Evolutionary conservation across 30 jellyfish, hydroid and myxozoan species (phyloP), one percentile per base, ranked within the genome.

Genomic region (Pseudorhiza aurosa): DNA sequence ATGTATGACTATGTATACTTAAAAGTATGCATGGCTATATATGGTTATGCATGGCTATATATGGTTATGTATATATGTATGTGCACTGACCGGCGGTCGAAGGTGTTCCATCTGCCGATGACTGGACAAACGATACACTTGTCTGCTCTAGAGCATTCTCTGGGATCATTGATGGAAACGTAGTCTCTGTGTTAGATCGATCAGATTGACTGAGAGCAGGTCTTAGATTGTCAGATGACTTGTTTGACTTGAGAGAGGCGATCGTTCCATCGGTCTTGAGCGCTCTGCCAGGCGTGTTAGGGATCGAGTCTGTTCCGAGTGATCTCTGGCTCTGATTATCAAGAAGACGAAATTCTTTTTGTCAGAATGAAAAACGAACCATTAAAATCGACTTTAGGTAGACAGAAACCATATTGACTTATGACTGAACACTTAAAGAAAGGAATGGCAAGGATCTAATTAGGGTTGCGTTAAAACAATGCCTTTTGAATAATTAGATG

Each of bases 251-350:
- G 24, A 72, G 46, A n/a, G 88, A 76, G 0, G 69, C 40, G 58
- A 76, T 27, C 4, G 88, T 32, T 7, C 88, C 88, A 62, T 76
- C 88, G 8, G 75, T 76, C 22, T 76, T 60, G 4, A 76, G 28
- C 22, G 75, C 64, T 33, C 47, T 58, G 1, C 60, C 28, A 0
- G 88, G 88, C 0, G 88, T 76, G 4, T 45, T 53, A 0, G 88
- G 88, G 4, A 28, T 42, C 7, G 88, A 76, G 24, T 76, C 88
- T 15, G 80, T 58, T 15, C 75, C 80, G 25, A 53, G 27, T 7
- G 76, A 47, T 17, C 62, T 29, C 28, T 76, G 88, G 51, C 88
- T 76, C 88, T 76, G 62, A 6, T 47, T 7, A n/a, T n/a, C 55
- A 42, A 42, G 55, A 15, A 42, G 15, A 8, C 55, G 55, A 42